Percentiles rank a stretch among this genome's conserved stretches.
Conservation (phyloP, 2,888 invertebrate genomes). For the Athalia circularis region DNA sequence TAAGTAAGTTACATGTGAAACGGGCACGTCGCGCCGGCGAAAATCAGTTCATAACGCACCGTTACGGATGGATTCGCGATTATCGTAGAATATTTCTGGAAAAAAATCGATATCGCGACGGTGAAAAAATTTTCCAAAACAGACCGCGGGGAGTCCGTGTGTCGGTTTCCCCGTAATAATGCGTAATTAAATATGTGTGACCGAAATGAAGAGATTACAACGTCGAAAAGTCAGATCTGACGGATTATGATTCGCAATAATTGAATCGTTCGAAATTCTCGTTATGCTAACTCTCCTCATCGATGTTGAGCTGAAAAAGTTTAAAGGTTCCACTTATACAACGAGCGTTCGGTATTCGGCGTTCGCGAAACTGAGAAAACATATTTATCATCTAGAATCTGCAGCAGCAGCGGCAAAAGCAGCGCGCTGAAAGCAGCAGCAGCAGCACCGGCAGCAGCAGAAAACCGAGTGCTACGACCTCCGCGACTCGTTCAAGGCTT, state of each 20-base stretch:
- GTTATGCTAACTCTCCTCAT: not conserved
- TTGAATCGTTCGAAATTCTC: not conserved
- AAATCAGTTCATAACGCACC: not conserved
- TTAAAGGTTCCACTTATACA: not conserved
- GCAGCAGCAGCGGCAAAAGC: not conserved
- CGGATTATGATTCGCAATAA: not conserved
- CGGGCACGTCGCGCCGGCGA: not conserved
- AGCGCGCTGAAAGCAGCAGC: too few species aligned
- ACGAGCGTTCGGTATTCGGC: not conserved
- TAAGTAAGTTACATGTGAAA: too few species aligned
- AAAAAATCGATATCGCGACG: too few species aligned
- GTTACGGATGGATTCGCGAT: not conserved
- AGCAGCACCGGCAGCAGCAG: too few species aligned
- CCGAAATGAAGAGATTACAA: not conserved
- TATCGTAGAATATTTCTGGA: too few species aligned
- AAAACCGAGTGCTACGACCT: slow-evolving; percentile 39
- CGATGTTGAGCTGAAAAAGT: too few species aligned
- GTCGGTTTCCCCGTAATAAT: too few species aligned
- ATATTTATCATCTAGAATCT: slow-evolving; percentile 43
- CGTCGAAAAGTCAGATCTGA: not conserved
- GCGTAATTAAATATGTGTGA: too few species aligned
- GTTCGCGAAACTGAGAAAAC: slow-evolving; percentile 34
- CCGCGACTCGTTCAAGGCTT: slow-evolving; percentile 41
- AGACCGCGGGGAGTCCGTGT: too few species aligned
- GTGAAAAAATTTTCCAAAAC: not conserved